Percentiles rank a stretch among this genome's conserved stretches.
Conservation (phyloP, 2,797 vertebrate species). For the Lemur catta region DNA sequence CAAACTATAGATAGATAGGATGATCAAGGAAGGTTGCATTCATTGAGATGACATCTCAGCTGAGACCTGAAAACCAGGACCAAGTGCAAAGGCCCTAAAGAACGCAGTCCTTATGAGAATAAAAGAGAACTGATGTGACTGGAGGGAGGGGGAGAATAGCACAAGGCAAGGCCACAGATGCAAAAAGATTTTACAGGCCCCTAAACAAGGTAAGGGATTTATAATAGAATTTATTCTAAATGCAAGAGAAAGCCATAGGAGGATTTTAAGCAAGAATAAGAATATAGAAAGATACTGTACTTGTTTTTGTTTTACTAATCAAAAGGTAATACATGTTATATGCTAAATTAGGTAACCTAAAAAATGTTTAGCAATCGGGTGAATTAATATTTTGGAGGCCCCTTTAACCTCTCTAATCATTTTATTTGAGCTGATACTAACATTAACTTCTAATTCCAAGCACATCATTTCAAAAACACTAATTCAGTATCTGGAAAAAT, state of each 20-base stretch:
- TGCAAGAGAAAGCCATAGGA: background rate
- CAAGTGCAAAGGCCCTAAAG: background rate
- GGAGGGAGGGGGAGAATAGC: background rate
- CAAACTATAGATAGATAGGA: background rate
- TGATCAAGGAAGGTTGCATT: background rate
- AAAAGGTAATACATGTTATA: background rate
- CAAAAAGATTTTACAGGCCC: background rate
- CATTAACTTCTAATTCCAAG: slow-evolving; percentile 3
- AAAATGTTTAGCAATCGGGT: background rate
- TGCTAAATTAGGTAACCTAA: background rate
- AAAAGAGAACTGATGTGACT: background rate
- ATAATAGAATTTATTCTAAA: background rate
- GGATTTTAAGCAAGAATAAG: background rate
- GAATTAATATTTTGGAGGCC: background rate
- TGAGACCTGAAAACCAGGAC: background rate
- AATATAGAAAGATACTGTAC: background rate
- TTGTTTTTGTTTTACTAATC: background rate
- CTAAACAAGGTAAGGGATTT: background rate
- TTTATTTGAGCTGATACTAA: background rate
- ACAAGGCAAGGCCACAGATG: background rate
- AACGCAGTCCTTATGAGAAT: background rate
- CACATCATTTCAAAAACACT: background rate
- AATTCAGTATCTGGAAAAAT: background rate
- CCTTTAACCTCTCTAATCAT: background rate
- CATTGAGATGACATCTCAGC: background rate